Evolutionary conservation across 2,797 vertebrate species (phyloP).

Genomic region (Babyrousa celebensis): DNA sequence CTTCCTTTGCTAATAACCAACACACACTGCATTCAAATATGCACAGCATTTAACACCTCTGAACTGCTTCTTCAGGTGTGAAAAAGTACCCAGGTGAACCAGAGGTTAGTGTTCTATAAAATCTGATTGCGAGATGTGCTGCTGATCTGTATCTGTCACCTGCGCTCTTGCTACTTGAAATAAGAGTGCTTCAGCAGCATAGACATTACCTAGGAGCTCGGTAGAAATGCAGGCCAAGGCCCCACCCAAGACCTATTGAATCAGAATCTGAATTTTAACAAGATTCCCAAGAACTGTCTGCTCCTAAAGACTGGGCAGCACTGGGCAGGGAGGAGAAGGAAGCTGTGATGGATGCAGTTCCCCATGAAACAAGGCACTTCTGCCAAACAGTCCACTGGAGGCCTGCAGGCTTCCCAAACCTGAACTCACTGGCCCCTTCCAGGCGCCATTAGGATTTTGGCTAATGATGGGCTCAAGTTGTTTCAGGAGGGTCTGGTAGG

Average conservation of each 20-base stretch:
- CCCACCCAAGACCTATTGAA: not conserved
- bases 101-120: not conserved
- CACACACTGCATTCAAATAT: not conserved
- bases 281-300: not conserved
- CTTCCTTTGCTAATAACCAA: not conserved
- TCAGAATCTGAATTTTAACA: not conserved
- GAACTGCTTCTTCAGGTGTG: not conserved
- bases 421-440: not conserved
- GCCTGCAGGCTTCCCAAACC: not conserved
- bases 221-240: not conserved
- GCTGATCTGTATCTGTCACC: not conserved
- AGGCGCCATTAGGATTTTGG: conserved; percentile 72
- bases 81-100: not conserved
- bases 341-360: no score
- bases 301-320: not conserved
- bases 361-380: not conserved
- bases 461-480: conserved; percentile 68
- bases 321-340: not conserved
- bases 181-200: not conserved
- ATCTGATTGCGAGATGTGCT: not conserved
- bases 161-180: not conserved
- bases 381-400: not conserved
- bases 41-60: not conserved
- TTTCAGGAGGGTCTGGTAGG: conserved; percentile 77
- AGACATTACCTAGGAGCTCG: not conserved